Base-by-base conservation (phyloP, 2,888 invertebrate species). In the Drepana falcataria region DNA sequence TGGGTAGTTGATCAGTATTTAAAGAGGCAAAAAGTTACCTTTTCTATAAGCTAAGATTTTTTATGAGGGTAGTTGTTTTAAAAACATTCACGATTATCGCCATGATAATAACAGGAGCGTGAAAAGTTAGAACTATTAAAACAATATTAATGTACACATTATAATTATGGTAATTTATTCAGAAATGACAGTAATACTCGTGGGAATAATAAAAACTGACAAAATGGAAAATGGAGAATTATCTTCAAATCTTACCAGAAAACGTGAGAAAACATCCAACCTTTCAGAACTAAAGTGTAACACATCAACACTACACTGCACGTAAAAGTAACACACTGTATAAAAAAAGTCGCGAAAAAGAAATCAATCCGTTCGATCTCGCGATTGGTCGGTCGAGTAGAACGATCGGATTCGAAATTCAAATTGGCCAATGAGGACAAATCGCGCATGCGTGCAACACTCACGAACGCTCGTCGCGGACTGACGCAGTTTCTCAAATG, bases 401-500 rank as follows among this genome's bases (percentile, higher is more conserved):
- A 79, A 81, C 80, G 81, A 69, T 71, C 76, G 72, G 56, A 69
- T 80, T 81, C 83, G 79, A 81, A 81, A 82, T 86, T 86, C 71
- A 75, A 87, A 85, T 75, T 63, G 65, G 64, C 83, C 77, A 83
- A 85, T 81, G 56, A 56, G 59, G 59, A 53, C 49, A 52, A 53
- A 60, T 66, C 76, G 73, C 77, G 73, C 76, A 77, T 80, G 82
- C 87, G 82, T 83, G 74, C 71, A 68, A 58, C 75, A 65, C 66
- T 79, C 68, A 75, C 84, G 75, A 78, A 79, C 79, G 85, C 76
- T 80, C 79, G 82, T 77, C 82, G 81, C 81, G 65, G 75, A 87
- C 84, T 84, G 79, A 80, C 75, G 82, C 67, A 79, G 83, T 86
- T 85, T 85, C 85, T 85, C 81, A 82, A 85, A 83, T 77, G 81